phyloP scores from a whole-genome alignment of 2,888 invertebrate species.

The Ceramica pisi region DNA sequence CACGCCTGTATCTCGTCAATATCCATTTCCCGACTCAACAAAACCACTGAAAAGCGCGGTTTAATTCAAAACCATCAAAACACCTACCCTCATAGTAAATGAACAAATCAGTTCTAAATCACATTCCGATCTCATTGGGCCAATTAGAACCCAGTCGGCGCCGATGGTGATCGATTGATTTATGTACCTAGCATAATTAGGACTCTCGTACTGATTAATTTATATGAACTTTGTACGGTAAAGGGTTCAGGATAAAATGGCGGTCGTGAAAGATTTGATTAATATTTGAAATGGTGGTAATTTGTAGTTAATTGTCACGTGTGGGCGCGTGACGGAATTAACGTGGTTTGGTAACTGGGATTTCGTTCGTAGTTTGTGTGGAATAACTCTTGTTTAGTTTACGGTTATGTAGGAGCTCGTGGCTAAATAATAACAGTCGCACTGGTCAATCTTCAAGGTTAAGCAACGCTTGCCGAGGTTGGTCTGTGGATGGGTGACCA shows the following conservation, averaged over 20 bases:
- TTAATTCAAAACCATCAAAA: conserved; percentile 36
- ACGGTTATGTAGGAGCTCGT: too few species aligned
- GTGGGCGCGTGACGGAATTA: conserved; percentile 37
- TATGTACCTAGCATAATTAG: conserved; percentile 61
- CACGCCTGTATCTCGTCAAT: background rate
- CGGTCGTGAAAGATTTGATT: conserved; percentile 59
- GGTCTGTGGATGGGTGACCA: too few species aligned
- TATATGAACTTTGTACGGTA: conserved; percentile 1
- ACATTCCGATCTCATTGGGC: conserved; percentile 62
- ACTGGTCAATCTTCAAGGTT: too few species aligned
- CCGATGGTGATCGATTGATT: conserved; percentile 70
- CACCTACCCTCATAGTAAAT: conserved; percentile 48
- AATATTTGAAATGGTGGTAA: conserved; percentile 64
- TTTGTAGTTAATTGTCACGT: conserved; percentile 63
- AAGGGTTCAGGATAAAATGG: conserved; percentile 46
- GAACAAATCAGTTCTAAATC: conserved; percentile 67
- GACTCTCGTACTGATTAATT: conserved; percentile 52
- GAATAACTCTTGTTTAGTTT: background rate
- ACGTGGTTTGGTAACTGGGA: conserved; percentile 5
- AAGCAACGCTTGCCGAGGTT: too few species aligned
- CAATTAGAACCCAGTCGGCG: conserved; percentile 67
- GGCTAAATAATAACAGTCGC: too few species aligned
- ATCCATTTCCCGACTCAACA: background rate
- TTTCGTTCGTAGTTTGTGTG: background rate
- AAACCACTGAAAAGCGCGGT: background rate